These are phyloP conservation scores for Conomelus anceps DNA, from an alignment of 2,888 invertebrate genomes.

Conservation along the genomic window DNA sequence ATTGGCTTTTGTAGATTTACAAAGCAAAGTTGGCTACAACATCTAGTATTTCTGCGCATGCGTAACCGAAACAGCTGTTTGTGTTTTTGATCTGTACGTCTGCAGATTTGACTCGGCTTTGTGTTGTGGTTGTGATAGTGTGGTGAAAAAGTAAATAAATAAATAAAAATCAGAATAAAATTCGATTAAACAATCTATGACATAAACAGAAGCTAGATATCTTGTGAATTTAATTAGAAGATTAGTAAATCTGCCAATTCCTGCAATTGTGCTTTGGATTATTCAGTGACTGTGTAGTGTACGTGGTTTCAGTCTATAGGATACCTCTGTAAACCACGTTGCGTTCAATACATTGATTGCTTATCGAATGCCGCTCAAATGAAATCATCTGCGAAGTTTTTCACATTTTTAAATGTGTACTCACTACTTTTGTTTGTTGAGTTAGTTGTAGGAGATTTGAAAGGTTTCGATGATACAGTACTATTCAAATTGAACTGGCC, in stretches of 20 bases:
- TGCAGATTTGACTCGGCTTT: not conserved
- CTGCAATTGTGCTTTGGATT: not conserved
- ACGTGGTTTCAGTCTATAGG: not conserved
- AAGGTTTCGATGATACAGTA: constrained; percentile 75
- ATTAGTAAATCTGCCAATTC: not conserved
- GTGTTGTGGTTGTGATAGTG: not conserved
- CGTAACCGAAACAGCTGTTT: not conserved
- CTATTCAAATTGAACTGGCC: constrained; percentile 75
- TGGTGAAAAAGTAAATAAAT: too few relatives aligned
- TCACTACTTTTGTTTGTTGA: not conserved
- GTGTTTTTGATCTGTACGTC: not conserved
- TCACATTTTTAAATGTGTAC: not conserved
- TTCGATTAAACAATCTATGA: not conserved
- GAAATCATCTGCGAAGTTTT: not conserved
- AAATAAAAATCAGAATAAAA: too few relatives aligned
- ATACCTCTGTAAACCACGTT: not conserved
- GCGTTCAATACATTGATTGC: not conserved
- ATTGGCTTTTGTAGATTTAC: too few relatives aligned
- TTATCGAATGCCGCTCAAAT: not conserved
- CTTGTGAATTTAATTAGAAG: not conserved
- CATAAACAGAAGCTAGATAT: not conserved
- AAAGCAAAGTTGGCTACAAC: too few relatives aligned
- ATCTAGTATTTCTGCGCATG: not conserved
- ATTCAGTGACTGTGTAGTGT: not conserved
- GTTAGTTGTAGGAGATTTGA: constrained; percentile 47